Evolutionary conservation across 2,797 vertebrate species (phyloP), one percentile per base, ranked within the genome.

Genomic region (Geotria australis): DNA sequence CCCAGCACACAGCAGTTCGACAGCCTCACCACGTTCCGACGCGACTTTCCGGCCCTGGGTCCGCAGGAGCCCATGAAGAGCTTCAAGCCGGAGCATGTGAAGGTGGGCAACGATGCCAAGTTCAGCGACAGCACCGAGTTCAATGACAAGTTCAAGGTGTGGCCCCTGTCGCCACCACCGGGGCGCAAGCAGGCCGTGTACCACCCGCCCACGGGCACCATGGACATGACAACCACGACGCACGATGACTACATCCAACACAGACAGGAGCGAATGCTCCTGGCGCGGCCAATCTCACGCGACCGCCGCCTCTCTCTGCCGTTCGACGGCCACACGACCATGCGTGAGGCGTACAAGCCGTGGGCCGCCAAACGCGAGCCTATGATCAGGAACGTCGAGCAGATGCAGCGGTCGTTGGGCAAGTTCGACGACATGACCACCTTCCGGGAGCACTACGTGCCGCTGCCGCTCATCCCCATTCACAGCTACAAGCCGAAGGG

Each of bases 361-460:
- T 77, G 77, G 79, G 66, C 58, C 4, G 11, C n/a, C 10, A 65
- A 63, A 46, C 70, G 58, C 2, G 74, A 58, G 62, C 67, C 63
- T 15, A 63, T 70, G 14, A 64, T 71, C 62, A 78, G 69, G 63
- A 70, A 63, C 51, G 61, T 68, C 46, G 64, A 69, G 3, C 70
- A 76, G 69, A 70, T 77, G 46, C 67, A 58, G 58, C 73, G 59
- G 58, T 61, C 69, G 10, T 63, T 59, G 1, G 78, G 75, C 58
- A 77, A 71, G 65, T 76, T 82, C 64, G 73, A 76, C 9, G 68
- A 65, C 24, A 62, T 75, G 66, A 81, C 74, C 57, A 84, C 78
- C 3, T 83, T 76, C 67, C 73, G 67, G 62, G 71, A 72, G 57
- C 77, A 82, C 63, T 84, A 72, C 14, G 15, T 65, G 61, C 73